These are phyloP conservation scores for Pygmarrhopalites habei DNA, from an alignment of 1,140 invertebrate genomes.

Conservation along the genomic window DNA sequence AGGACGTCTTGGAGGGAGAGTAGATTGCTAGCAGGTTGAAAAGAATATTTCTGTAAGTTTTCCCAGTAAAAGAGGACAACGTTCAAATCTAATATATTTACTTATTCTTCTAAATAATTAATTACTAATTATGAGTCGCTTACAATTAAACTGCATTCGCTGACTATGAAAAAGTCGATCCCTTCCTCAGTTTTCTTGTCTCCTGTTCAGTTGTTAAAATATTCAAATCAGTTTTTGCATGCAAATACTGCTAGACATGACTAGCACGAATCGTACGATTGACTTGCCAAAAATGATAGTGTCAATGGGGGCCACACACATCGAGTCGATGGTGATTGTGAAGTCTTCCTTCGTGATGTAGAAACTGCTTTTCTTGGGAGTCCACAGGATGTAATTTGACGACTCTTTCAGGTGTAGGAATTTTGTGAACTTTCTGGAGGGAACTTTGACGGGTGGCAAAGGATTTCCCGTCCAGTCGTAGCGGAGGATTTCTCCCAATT, in stretches of 20 bases:
- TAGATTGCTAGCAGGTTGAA: conserved; percentile 24
- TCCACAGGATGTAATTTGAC: conserved; percentile 26
- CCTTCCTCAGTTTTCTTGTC: conserved; percentile 23
- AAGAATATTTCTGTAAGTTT: conserved; percentile 34
- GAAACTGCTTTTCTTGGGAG: conserved; percentile 18
- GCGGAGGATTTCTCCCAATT: conserved; percentile 20
- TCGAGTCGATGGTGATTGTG: conserved; percentile 22
- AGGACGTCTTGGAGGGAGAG: conserved; percentile 30
- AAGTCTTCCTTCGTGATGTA: conserved; percentile 34
- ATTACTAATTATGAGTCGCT: neutral
- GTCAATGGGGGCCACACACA: conserved; percentile 26
- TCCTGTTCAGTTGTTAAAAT: too few relatives aligned
- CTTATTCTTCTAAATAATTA: too few relatives aligned
- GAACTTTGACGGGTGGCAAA: conserved; percentile 1
- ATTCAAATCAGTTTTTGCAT: too few relatives aligned
- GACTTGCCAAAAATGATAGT: conserved; percentile 32
- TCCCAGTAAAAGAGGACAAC: too few relatives aligned
- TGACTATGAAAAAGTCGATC: conserved; percentile 31
- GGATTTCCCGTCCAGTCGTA: conserved; percentile 25
- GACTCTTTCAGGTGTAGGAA: conserved; percentile 26
- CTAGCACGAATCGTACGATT: too few relatives aligned
- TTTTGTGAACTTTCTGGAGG: conserved; percentile 25
- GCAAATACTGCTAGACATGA: too few relatives aligned
- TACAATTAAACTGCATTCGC: conserved; percentile 9
- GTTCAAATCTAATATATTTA: too few relatives aligned